Conservation (phyloP, 2,888 invertebrate species). For the Chrysolina americana region DNA sequence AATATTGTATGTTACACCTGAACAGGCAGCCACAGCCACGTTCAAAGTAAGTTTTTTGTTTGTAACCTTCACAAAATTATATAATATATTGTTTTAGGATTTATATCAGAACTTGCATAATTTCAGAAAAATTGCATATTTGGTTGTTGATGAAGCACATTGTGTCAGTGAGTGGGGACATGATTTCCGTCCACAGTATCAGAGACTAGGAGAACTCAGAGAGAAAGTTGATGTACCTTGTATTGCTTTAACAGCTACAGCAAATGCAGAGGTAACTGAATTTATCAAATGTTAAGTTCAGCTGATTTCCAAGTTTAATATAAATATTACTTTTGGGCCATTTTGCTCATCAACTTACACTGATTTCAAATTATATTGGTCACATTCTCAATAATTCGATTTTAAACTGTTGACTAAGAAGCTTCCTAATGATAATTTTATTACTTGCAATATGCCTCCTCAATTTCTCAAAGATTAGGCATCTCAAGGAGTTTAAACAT, state of each 20-base stretch:
- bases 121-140: conserved; percentile 86
- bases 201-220: conserved; percentile 85
- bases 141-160: conserved; percentile 98
- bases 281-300: not conserved
- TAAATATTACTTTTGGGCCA: no score
- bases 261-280: conserved; percentile 75
- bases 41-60: conserved; percentile 72
- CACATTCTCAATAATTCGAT: no score
- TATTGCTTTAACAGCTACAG: conserved; percentile 97
- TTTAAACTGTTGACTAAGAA: no score
- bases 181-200: conserved; percentile 96
- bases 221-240: conserved; percentile 81
- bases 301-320: not conserved
- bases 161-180: conserved; percentile 99
- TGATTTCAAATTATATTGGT: no score
- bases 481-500: no score
- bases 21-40: conserved; percentile 88
- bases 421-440: no score
- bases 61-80: not conserved
- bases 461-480: no score
- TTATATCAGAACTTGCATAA: conserved; percentile 80
- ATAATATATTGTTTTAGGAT: conserved; percentile 65
- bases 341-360: no score
- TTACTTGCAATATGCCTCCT: no score
- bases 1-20: conserved; percentile 96